Base-by-base conservation (phyloP, 2,888 invertebrate species). In the Hydroisotoma schaefferi region DNA sequence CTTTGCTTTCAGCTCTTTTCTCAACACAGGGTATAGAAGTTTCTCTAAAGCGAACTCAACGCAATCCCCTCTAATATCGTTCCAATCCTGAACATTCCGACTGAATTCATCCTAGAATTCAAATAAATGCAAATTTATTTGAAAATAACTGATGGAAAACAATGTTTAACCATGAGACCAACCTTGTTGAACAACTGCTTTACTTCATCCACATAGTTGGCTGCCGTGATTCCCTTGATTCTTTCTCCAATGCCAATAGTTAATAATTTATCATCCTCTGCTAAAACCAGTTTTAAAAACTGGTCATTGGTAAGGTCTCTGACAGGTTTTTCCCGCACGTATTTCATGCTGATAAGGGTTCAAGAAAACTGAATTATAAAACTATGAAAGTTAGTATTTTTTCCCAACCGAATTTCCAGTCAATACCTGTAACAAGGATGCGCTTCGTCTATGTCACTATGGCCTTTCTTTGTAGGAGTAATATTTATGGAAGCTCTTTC, bases 21-120 rank as follows among this genome's bases (percentile, higher is more conserved):
- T 82, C 70, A 99, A 80, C 75, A 91, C 89, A 0, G 97, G 97
- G 75, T 94, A 85, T 3, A 99, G 85, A 76, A 94, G 87, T 75
- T 88, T 87, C 23, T 83, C 87, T 52, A 97, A 81, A 0, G 97
- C 94, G 63, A 90, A 80, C 73, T 91, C 89, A 0, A 98, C 88
- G 56, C 94, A 91, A 73, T 91, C 88, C 1, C 86, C 85, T 40
- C 99, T 82, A 52, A 95, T 76, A 1, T 86, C 84, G 78, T 99
- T 99, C 99, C 99, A 99, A 72, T 94, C 93, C 76, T 94, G 88
- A 0, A 93, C 93, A 68, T 87, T 87, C 70, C 90, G 90, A 71
- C 93, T 93, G 77, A 94, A 97, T 77, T 95, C 95, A 78, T 97
- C 97, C 83, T 87, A 57, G 15, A 6, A 33, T 10, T 6, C 33